phyloP scores from a whole-genome alignment of 2,888 invertebrate genomes.

The Cremastobaeus sp. region DNA sequence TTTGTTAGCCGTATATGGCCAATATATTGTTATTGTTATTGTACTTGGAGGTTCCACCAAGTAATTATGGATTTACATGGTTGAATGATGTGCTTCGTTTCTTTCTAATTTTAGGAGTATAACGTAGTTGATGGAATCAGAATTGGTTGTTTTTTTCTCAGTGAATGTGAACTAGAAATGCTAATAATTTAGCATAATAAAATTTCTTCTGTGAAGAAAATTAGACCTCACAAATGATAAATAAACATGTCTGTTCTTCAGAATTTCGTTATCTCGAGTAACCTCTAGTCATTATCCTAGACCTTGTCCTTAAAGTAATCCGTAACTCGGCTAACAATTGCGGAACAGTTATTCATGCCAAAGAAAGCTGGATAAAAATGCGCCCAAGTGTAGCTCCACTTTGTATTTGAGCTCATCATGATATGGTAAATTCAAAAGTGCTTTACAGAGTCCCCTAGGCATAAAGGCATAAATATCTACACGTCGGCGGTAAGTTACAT shows the following conservation, averaged over 20 bases:
- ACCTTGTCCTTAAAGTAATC: conserved; percentile 25
- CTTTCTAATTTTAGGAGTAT: too few relatives aligned
- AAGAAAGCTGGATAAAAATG: conserved; percentile 35
- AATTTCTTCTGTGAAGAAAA: too few relatives aligned
- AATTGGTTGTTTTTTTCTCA: too few relatives aligned
- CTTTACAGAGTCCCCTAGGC: conserved; percentile 11
- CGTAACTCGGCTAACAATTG: conserved; percentile 31
- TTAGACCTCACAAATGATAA: background rate
- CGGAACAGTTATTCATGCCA: conserved; percentile 41
- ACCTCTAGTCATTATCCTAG: conserved; percentile 18
- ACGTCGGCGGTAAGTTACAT: conserved; percentile 35
- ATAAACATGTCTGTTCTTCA: too few relatives aligned
- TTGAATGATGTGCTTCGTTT: too few relatives aligned
- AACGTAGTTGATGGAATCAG: too few relatives aligned
- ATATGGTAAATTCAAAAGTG: conserved; percentile 7
- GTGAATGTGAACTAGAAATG: too few relatives aligned
- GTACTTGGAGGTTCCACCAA: too few relatives aligned
- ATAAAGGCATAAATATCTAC: conserved; percentile 40
- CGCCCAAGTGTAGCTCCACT: conserved; percentile 12
- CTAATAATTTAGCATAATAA: background rate
- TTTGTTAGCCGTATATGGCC: too few relatives aligned
- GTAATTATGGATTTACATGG: too few relatives aligned
- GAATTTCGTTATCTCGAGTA: background rate
- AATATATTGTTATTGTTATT: too few relatives aligned
- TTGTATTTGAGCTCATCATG: conserved; percentile 9